Base-by-base conservation (phyloP, 2,888 invertebrate species). In the Acleris holmiana region DNA sequence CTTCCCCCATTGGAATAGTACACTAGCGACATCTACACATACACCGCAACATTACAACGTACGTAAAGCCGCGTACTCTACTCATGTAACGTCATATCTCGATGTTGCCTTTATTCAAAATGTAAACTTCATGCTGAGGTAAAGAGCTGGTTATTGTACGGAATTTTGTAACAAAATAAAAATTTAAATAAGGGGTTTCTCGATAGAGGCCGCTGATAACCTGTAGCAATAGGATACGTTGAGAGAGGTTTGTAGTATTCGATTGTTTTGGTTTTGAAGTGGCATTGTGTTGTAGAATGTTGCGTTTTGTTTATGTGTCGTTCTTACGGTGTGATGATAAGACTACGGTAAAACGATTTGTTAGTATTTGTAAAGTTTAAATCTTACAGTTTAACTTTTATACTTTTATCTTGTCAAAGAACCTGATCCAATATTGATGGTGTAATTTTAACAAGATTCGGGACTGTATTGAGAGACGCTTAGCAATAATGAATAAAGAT, bases 1-100 rank as follows among this genome's bases (percentile, higher is more conserved):
- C 53, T 46, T 56, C 17, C 8, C 17, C 49, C 29, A 19, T 23
- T 35, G 51, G 23, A 29, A 25, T 51, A 25, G 50, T 61, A 65
- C 54, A 51, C 35, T 61, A 67, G 68, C 67, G 70, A 66, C 70
- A 70, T 70, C 70, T 70, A 60, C 29, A 54, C 23, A 61, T 62
- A 66, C 53, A 41, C 17, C 47, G 51, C 51, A 44, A 56, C 35
- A 35, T 48, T 51, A 44, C 41, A 48, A 60, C 60, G 57, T 46
- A 64, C 41, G 48, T 54, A 44, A 23, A 23, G 50, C 40, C 23
- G n/a, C 50, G 21, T 23, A 23, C 15, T 41, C 47, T 47, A 15
- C 44, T 8, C 18, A 18, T 29, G 29, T 17, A 29, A 53, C 21
- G 53, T 46, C n/a, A 47, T 25, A 61, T 29, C 60, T 23, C 29